Conservation (phyloP, 2,113 vertebrate species). For the Zosterops pallidus region DNA sequence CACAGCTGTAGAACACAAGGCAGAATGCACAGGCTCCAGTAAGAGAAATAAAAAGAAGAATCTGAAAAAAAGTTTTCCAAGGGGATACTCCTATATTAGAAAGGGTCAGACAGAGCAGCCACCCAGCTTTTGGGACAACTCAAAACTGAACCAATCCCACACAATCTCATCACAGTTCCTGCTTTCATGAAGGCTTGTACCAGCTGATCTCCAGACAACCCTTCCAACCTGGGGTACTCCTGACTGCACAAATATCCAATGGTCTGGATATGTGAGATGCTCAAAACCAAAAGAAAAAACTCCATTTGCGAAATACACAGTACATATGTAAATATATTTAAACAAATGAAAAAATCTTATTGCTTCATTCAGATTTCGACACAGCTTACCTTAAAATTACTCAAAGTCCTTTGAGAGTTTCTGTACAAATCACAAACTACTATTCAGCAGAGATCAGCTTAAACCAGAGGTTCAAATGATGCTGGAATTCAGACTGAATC, state of each 20-base stretch:
- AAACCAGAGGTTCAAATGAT: constrained; percentile 31
- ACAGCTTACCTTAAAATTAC: constrained; percentile 34
- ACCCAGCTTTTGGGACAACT: background rate
- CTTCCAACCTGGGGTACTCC: background rate
- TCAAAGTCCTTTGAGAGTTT: constrained; percentile 29
- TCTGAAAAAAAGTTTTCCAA: background rate
- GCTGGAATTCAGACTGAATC: background rate
- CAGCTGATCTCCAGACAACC: background rate
- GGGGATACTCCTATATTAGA: background rate
- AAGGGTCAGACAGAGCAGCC: background rate
- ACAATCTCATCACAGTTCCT: background rate
- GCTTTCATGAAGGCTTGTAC: background rate
- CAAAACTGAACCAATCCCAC: background rate
- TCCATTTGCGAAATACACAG: background rate
- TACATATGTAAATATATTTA: background rate
- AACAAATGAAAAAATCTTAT: background rate
- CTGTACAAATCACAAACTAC: constrained; percentile 45
- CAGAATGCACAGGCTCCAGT: background rate
- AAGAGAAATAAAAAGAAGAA: background rate
- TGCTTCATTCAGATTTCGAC: constrained; percentile 65
- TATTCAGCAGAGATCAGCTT: constrained; percentile 17
- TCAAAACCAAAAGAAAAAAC: background rate
- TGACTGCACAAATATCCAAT: background rate
- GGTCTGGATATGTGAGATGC: background rate
- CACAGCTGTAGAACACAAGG: rapidly evolving